phyloP scores from a whole-genome alignment of 2,113 vertebrate genomes.

The Plecturocebus donacophilus region DNA sequence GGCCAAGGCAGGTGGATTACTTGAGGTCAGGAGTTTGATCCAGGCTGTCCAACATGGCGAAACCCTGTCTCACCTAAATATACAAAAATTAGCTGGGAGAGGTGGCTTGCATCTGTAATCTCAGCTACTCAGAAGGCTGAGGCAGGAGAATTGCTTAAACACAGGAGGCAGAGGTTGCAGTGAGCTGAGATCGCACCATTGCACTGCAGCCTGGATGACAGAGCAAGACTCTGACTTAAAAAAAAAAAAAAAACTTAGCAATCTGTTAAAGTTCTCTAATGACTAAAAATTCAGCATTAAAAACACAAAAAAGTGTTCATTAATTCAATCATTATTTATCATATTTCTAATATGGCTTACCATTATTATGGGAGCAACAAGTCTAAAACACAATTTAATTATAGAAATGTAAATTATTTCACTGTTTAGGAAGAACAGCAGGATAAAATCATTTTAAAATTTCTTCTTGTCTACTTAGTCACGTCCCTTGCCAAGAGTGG shows the following conservation, averaged over 20 bases:
- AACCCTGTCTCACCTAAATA: too few relatives aligned
- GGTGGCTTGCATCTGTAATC: too few relatives aligned
- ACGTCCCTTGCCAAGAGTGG: not conserved
- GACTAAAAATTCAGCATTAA: not conserved
- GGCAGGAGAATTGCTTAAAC: too few relatives aligned
- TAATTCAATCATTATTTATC: not conserved
- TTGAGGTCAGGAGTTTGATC: too few relatives aligned
- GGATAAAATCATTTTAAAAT: not conserved
- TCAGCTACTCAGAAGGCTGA: too few relatives aligned
- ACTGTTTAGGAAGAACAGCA: not conserved
- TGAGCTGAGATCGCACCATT: too few relatives aligned
- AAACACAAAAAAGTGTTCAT: not conserved
- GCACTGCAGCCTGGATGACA: too few relatives aligned
- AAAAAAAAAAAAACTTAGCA: not conserved
- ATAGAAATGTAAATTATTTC: constrained; percentile 16
- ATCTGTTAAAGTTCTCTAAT: not conserved
- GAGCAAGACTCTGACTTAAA: too few relatives aligned
- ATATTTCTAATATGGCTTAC: not conserved
- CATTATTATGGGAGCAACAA: not conserved
- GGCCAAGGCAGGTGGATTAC: too few relatives aligned
- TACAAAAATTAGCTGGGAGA: too few relatives aligned
- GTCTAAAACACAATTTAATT: not conserved
- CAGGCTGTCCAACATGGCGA: too few relatives aligned
- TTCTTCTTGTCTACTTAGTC: not conserved
- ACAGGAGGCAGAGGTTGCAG: too few relatives aligned